phyloP scores from a whole-genome alignment of 2,797 vertebrate species.

The Phylloscopus collybita region DNA sequence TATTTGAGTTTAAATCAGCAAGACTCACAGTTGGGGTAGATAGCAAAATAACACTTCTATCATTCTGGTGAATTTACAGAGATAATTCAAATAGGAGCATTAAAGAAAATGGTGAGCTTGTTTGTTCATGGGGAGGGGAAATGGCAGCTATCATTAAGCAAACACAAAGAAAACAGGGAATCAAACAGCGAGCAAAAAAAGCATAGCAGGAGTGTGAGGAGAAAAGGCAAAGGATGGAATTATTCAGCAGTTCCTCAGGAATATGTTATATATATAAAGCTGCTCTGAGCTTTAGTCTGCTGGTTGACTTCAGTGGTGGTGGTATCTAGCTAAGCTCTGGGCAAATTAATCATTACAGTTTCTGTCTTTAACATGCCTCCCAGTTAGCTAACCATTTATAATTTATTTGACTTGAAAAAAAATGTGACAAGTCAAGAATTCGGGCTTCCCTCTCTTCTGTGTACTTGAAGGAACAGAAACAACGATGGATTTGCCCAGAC shows the following conservation, averaged over 20 bases:
- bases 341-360: neutral
- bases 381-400: neutral
- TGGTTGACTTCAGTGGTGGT: neutral
- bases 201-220: neutral
- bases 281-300: neutral
- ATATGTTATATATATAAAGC: neutral
- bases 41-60: constrained; percentile 15
- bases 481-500: neutral
- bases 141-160: constrained; percentile 1
- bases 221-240: constrained; percentile 11
- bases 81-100: neutral
- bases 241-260: neutral
- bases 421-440: neutral
- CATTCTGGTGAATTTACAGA: neutral
- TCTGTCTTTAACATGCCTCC: neutral
- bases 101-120: constrained; percentile 9
- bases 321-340: neutral
- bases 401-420: neutral
- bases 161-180: neutral
- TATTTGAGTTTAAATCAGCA: constrained; percentile 32
- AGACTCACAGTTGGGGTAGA: neutral
- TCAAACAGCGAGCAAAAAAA: neutral
- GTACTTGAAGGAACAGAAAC: neutral
- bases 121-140: neutral
- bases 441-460: neutral